A percentile compares a stretch with the other conserved stretches of the same genome.
These are phyloP conservation scores for Chaetops frenatus DNA, from an alignment of 2,113 vertebrate genomes.

Conservation along the genomic window DNA sequence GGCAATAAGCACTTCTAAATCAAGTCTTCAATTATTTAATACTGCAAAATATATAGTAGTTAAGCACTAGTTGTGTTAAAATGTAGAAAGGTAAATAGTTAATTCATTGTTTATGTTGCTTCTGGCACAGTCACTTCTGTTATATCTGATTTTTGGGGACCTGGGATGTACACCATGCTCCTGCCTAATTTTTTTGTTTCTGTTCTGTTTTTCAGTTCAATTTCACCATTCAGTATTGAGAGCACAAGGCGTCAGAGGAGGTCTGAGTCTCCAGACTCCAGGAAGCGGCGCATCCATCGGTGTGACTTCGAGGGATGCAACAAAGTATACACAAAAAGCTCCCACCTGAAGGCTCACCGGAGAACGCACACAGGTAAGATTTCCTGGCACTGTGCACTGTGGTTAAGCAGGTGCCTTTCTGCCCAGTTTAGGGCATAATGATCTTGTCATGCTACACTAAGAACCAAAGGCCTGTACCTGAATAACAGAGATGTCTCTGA, in stretches of 20 bases:
- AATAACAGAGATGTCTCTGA: not conserved
- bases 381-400: not conserved
- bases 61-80: not conserved
- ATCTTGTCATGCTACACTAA: not conserved
- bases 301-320: slow-evolving; percentile 99
- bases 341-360: slow-evolving; percentile 97
- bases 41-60: not conserved
- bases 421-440: not conserved
- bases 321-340: slow-evolving; percentile 99
- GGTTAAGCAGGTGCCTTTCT: not conserved
- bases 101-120: not conserved
- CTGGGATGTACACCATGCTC: not conserved
- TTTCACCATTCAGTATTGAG: slow-evolving; percentile 98
- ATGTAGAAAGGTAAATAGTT: not conserved
- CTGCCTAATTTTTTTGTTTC: not conserved
- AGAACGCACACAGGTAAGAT: slow-evolving; percentile 93
- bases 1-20: not conserved
- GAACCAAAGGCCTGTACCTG: not conserved
- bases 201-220: slow-evolving; percentile 79
- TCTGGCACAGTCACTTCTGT: not conserved
- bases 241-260: slow-evolving; percentile 93
- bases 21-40: not conserved
- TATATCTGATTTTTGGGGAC: not conserved
- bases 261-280: slow-evolving; percentile 96
- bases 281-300: slow-evolving; percentile 96